These are phyloP conservation scores for Drosophila albomicans DNA, from an alignment of 1,140 invertebrate genomes.

Conservation along the genomic window DNA sequence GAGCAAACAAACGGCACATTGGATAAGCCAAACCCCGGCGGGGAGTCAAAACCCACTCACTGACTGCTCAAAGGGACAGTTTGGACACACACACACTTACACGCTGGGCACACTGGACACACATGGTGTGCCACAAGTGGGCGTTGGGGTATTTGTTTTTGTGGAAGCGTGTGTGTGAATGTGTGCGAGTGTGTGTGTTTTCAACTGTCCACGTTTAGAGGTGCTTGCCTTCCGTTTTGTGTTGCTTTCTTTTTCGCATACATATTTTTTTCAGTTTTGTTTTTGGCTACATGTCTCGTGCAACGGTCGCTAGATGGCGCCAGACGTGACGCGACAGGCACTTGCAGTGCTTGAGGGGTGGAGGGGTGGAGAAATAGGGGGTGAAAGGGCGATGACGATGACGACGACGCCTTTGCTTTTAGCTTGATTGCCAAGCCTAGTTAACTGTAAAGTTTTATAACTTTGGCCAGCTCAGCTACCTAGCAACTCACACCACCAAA, in stretches of 20 bases:
- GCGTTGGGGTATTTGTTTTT: conserved; percentile 15
- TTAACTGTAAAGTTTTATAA: conserved; percentile 84
- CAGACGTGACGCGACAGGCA: conserved; percentile 59
- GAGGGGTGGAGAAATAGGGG: conserved; percentile 4
- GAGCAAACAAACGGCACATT: conserved; percentile 65
- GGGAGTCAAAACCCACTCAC: conserved; percentile 32
- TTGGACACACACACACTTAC: conserved; percentile 17
- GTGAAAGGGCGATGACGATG: conserved; percentile 14
- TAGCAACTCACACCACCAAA: conserved; percentile 1
- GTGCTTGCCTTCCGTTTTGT: conserved; percentile 51
- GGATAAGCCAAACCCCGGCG: conserved; percentile 63
- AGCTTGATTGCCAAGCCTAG: conserved; percentile 83
- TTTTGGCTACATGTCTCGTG: conserved; percentile 32
- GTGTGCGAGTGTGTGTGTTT: conserved; percentile 8
- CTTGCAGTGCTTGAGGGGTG: conserved; percentile 24
- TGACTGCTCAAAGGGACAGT: neutral
- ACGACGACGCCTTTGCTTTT: conserved; percentile 81
- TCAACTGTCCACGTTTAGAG: conserved; percentile 72
- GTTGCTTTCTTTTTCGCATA: conserved; percentile 7
- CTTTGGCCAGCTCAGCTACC: conserved; percentile 60
- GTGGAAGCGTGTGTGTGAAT: conserved; percentile 18
- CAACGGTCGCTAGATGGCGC: conserved; percentile 71
- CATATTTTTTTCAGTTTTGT: conserved; percentile 25
- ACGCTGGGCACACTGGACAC: conserved; percentile 30
- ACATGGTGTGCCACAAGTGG: conserved; percentile 47